These are phyloP conservation scores for Hypolimnas misippus DNA, from an alignment of 2,888 invertebrate genomes.

Conservation along the genomic window DNA sequence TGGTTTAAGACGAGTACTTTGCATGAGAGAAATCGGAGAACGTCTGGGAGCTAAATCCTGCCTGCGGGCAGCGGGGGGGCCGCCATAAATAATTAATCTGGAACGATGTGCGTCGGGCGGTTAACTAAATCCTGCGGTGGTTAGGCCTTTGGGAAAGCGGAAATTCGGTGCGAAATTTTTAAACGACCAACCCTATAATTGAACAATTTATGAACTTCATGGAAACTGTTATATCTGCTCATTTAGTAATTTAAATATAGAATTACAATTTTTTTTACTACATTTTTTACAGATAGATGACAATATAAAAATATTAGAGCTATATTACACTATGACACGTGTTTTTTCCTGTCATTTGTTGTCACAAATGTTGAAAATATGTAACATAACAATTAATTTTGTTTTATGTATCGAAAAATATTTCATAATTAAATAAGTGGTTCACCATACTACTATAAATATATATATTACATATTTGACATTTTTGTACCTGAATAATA, in stretches of 20 bases:
- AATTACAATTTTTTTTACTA: too few species aligned
- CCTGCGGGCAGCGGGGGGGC: conserved; percentile 65
- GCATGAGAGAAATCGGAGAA: conserved; percentile 77
- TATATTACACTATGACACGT: too few species aligned
- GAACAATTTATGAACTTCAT: background rate
- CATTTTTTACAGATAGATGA: too few species aligned
- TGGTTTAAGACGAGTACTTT: conserved; percentile 80
- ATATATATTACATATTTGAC: too few species aligned
- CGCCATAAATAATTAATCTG: conserved; percentile 83
- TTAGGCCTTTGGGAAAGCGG: conserved; percentile 42
- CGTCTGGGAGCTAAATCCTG: conserved; percentile 80
- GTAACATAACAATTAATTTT: too few species aligned
- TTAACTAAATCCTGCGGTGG: conserved; percentile 73
- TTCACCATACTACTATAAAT: too few species aligned
- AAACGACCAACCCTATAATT: conserved; percentile 3
- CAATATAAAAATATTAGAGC: too few species aligned
- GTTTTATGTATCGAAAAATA: too few species aligned
- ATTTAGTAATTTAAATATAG: background rate
- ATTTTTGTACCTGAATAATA: too few species aligned
- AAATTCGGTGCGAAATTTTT: conserved; percentile 15
- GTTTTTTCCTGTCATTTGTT: too few species aligned
- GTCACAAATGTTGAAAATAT: too few species aligned
- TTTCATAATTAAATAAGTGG: too few species aligned
- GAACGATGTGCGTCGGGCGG: conserved; percentile 73
- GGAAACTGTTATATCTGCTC: background rate